Percentiles rank a stretch among this genome's conserved stretches.
phyloP scores from a whole-genome alignment of 2,888 invertebrate species.

The Petrolisthes cinctipes region DNA sequence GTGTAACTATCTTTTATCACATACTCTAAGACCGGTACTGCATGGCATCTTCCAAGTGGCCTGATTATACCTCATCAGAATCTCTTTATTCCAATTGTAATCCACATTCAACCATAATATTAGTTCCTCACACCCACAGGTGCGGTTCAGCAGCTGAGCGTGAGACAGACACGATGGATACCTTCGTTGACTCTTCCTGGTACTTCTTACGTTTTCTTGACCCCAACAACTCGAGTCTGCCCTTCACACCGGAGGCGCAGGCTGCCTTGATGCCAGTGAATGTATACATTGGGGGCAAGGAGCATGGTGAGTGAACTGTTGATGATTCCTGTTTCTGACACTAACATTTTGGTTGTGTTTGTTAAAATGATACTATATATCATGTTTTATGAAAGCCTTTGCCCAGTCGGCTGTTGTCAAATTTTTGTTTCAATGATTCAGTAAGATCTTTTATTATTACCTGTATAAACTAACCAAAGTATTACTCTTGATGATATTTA shows the following conservation, averaged over 20 bases:
- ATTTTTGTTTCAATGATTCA: too few relatives aligned
- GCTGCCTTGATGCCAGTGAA: constrained; percentile 85
- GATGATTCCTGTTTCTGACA: not conserved
- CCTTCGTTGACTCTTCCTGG: constrained; percentile 99
- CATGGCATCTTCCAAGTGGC: too few relatives aligned
- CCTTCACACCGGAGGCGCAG: constrained; percentile 78
- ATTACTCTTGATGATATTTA: not conserved
- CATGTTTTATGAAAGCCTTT: too few relatives aligned
- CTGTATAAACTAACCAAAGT: not conserved
- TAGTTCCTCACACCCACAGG: constrained; percentile 63
- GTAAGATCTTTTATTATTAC: too few relatives aligned
- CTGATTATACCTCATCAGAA: too few relatives aligned
- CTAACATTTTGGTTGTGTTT: not conserved
- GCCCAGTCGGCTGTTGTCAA: too few relatives aligned
- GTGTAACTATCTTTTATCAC: too few relatives aligned
- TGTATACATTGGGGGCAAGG: constrained; percentile 96
- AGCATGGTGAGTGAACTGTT: constrained; percentile 78
- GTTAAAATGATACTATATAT: too few relatives aligned
- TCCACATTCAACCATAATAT: too few relatives aligned
- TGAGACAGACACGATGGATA: constrained; percentile 99
- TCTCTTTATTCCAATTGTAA: too few relatives aligned
- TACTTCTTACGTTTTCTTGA: constrained; percentile 94
- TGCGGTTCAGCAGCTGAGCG: constrained; percentile 76
- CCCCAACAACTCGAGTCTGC: constrained; percentile 78
- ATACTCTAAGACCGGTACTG: too few relatives aligned